Evolutionary conservation across 2,797 vertebrate genomes (phyloP).

Genomic region (Crax fasciolata): DNA sequence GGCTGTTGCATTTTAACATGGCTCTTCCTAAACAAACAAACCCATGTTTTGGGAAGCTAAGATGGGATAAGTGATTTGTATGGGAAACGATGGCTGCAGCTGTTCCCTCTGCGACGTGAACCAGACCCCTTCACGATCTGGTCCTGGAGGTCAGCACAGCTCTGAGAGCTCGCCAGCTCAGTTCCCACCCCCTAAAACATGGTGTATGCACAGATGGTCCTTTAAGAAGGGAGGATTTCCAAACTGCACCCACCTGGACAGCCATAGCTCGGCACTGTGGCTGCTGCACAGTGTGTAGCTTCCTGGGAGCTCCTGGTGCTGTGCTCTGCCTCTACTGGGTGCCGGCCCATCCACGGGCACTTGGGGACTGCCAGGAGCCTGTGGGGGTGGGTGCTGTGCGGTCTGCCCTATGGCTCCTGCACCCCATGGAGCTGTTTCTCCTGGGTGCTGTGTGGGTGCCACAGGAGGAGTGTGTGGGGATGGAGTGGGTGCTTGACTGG

Average conservation of each 20-base stretch:
- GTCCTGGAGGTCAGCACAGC: neutral
- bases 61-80: conserved; percentile 69
- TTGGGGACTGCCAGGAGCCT: too few species aligned
- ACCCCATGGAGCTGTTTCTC: too few species aligned
- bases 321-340: conserved; percentile 81
- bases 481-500: conserved; percentile 76
- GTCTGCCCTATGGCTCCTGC: too few species aligned
- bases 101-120: conserved; percentile 48
- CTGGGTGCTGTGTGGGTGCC: too few species aligned
- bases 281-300: too few species aligned
- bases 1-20: conserved; percentile 62
- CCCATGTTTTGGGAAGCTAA: conserved; percentile 67
- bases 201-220: neutral
- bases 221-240: conserved; percentile 64
- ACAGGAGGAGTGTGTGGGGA: conserved; percentile 67
- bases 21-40: conserved; percentile 68
- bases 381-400: too few species aligned
- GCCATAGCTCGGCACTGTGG: conserved; percentile 79
- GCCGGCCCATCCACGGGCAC: conserved; percentile 76
- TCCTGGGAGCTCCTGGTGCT: conserved; percentile 58
- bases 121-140: conserved; percentile 53
- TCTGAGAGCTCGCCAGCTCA: neutral
- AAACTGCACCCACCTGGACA: conserved; percentile 82
- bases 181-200: neutral
- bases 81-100: conserved; percentile 75